phyloP scores from a whole-genome alignment of 2,113 vertebrate genomes.

The Eublepharis macularius region DNA sequence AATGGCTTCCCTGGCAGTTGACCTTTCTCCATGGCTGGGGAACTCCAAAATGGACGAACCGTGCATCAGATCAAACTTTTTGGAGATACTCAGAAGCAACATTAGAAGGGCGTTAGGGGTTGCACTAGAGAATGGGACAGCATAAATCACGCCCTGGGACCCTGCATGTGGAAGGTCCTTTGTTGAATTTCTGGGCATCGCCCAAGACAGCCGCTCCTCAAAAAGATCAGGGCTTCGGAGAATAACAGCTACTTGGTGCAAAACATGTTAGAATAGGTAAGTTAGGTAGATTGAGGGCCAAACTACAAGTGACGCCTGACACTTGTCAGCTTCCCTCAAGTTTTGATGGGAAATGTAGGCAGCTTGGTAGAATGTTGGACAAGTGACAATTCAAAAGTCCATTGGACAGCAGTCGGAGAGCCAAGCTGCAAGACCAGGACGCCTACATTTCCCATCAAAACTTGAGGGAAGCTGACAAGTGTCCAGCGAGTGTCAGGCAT shows the following conservation, averaged over 20 bases:
- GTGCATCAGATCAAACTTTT: neutral
- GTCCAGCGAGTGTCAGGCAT: too few species aligned
- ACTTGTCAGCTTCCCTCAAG: too few species aligned
- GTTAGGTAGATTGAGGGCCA: too few species aligned
- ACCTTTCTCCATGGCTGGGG: conserved; percentile 17
- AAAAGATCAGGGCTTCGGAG: neutral
- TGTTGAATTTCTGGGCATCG: neutral
- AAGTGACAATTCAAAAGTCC: too few species aligned
- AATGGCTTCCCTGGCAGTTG: conserved; percentile 4
- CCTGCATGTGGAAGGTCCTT: neutral
- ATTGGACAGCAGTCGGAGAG: too few species aligned
- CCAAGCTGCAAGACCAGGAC: too few species aligned
- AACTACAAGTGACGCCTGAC: too few species aligned
- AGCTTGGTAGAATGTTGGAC: too few species aligned
- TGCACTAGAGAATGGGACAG: neutral
- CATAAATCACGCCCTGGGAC: neutral
- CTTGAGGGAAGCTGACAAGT: too few species aligned
- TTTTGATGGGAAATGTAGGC: too few species aligned
- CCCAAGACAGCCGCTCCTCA: neutral
- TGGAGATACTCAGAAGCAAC: too few species aligned
- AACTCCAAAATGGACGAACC: neutral
- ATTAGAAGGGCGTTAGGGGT: neutral
- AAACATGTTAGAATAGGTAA: neutral
- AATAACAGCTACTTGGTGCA: neutral
- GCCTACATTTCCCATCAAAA: too few species aligned